These are phyloP conservation scores for Sericinus montela DNA, from an alignment of 2,888 invertebrate genomes.

Conservation along the genomic window DNA sequence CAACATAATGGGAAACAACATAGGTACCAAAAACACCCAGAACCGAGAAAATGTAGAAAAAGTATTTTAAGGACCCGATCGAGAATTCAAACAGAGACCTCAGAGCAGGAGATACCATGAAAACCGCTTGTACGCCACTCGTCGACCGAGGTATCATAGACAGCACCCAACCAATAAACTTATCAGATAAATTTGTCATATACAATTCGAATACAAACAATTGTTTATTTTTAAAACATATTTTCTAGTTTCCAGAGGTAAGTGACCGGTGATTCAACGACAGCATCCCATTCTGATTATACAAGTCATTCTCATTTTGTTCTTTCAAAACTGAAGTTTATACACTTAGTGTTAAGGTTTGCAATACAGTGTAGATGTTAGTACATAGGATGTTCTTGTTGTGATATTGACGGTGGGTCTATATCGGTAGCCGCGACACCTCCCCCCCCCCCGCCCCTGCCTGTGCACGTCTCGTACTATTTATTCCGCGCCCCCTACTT, in stretches of 20 bases:
- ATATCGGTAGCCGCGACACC: conserved; percentile 46
- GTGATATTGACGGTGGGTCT: conserved; percentile 31
- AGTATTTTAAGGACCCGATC: too few species aligned
- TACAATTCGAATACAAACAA: too few species aligned
- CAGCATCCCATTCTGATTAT: background rate
- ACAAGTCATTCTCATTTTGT: background rate
- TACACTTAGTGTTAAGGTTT: conserved; percentile 13
- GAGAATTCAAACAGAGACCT: too few species aligned
- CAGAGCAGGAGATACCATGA: too few species aligned
- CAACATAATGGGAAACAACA: too few species aligned
- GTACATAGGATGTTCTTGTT: conserved; percentile 23
- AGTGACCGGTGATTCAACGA: conserved; percentile 61
- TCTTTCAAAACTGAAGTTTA: conserved; percentile 19
- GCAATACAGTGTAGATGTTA: conserved; percentile 18
- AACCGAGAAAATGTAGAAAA: too few species aligned
- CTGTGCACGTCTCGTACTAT: conserved; percentile 46
- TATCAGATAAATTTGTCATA: too few species aligned
- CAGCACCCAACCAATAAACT: too few species aligned
- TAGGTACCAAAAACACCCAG: too few species aligned
- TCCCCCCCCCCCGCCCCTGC: conserved; percentile 32
- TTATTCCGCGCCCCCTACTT: conserved; percentile 49
- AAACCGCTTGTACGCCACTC: too few species aligned
- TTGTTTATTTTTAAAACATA: conserved; percentile 26
- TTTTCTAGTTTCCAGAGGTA: conserved; percentile 57
- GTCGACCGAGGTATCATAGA: too few species aligned